Percentiles rank a stretch among this genome's conserved stretches.
phyloP scores from a whole-genome alignment of 2,797 vertebrate species.

The Somateria mollissima region DNA sequence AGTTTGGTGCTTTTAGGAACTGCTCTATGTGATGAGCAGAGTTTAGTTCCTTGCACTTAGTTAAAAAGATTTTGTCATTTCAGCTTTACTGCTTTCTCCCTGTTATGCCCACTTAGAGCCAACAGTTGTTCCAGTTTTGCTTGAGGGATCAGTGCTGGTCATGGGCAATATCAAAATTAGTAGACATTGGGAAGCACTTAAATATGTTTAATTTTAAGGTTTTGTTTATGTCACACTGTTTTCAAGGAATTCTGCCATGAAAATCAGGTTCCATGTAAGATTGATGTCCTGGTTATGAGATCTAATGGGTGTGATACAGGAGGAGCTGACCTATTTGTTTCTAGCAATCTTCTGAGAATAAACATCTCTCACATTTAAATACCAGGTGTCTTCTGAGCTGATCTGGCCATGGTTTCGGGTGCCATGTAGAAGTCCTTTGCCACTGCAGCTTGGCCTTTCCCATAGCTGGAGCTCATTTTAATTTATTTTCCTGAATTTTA shows the following conservation, averaged over 20 bases:
- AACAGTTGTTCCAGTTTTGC: neutral
- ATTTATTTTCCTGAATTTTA: constrained; percentile 19
- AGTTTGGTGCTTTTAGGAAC: neutral
- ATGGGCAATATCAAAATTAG: neutral
- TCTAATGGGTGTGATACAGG: neutral
- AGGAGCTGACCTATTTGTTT: neutral
- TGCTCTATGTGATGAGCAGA: neutral
- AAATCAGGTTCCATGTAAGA: neutral
- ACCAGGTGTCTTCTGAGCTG: neutral
- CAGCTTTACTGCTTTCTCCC: neutral
- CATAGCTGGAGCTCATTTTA: neutral
- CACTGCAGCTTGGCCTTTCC: neutral
- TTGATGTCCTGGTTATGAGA: neutral
- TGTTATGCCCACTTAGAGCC: neutral
- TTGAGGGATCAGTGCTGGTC: neutral
- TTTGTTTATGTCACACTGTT: rapidly evolving
- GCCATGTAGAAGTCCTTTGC: neutral
- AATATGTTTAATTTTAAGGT: neutral
- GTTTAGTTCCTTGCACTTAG: neutral
- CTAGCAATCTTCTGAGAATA: neutral
- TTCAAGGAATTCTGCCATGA: neutral
- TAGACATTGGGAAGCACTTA: neutral
- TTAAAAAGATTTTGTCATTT: neutral
- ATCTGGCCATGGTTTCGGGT: neutral
- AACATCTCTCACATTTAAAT: neutral